Percentiles rank a stretch among this genome's conserved stretches.
Evolutionary conservation across 2,113 vertebrate genomes (phyloP).

Genomic region (Limnothrissa miodon): DNA sequence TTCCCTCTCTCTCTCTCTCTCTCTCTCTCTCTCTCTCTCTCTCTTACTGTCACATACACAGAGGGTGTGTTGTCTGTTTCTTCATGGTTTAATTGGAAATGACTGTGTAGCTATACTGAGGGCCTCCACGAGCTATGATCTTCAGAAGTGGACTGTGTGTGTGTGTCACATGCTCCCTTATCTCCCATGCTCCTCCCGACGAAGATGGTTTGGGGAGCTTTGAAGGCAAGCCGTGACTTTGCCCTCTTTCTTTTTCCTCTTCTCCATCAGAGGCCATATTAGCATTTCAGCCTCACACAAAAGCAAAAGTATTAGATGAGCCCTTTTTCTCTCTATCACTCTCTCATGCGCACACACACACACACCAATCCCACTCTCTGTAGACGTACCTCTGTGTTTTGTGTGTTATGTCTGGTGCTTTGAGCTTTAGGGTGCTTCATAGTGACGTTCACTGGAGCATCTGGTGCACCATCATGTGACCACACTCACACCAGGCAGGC

Average conservation of each 20-base stretch:
- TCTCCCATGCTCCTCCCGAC: too few species aligned
- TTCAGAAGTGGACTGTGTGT: not conserved
- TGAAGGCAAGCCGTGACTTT: too few species aligned
- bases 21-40: not conserved
- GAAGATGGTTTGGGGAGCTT: too few species aligned
- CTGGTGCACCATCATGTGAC: slow-evolving; percentile 31
- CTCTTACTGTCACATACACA: slow-evolving; percentile 8
- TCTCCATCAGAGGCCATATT: too few species aligned
- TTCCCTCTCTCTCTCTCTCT: slow-evolving; percentile 5
- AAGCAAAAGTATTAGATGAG: too few species aligned
- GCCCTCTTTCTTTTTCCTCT: too few species aligned
- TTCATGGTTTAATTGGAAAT: too few species aligned
- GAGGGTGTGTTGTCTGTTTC: too few species aligned
- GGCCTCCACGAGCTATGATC: too few species aligned
- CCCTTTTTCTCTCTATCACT: too few species aligned
- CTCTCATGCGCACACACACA: not conserved
- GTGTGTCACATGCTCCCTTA: not conserved
- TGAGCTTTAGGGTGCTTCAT: slow-evolving; percentile 32
- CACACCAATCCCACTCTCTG: not conserved
- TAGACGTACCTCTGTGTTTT: slow-evolving; percentile 26
- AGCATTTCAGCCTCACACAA: too few species aligned
- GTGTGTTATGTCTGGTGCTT: slow-evolving; percentile 1
- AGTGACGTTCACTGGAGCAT: slow-evolving; percentile 44
- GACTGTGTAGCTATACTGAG: too few species aligned
- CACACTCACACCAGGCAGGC: slow-evolving; percentile 7